Evolutionary conservation across 2,888 invertebrate species (phyloP).

Genomic region (Cryptosula pallasiana): DNA sequence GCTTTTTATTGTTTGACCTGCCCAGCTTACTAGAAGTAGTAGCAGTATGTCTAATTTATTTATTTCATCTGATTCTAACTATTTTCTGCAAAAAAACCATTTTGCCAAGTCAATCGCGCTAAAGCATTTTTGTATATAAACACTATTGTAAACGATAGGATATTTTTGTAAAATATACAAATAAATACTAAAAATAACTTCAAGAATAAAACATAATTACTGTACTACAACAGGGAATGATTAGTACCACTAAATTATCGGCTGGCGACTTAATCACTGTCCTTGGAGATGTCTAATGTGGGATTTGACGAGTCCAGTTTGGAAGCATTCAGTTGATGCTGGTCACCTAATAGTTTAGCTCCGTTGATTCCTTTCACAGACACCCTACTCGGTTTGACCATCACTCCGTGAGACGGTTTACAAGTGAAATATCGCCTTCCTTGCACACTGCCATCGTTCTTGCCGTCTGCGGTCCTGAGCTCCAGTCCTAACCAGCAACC

Average conservation of each 20-base stretch:
- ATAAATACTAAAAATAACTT: not conserved
- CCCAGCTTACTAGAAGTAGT: too few species aligned
- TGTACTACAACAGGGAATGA: not conserved
- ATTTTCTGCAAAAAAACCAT: too few species aligned
- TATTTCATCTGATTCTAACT: too few species aligned
- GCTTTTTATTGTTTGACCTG: too few species aligned
- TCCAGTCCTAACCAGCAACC: conserved; percentile 58
- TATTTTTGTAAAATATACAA: not conserved
- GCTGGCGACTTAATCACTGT: not conserved
- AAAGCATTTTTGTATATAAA: too few species aligned
- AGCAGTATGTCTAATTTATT: too few species aligned
- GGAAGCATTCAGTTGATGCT: not conserved
- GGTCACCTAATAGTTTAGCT: conserved; percentile 48
- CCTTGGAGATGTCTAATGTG: not conserved
- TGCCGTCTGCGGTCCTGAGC: conserved; percentile 51
- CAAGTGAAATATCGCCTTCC: conserved; percentile 50
- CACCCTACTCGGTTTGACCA: conserved; percentile 51
- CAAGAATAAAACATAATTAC: not conserved
- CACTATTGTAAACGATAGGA: not conserved
- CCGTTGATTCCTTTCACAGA: conserved; percentile 57
- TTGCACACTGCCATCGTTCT: conserved; percentile 51
- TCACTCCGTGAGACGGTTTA: conserved; percentile 47
- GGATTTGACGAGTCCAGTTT: conserved; percentile 3
- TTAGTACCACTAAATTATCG: not conserved
- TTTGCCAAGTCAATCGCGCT: too few species aligned